Percentiles rank a stretch among this genome's conserved stretches.
phyloP scores from a whole-genome alignment of 2,113 vertebrate species.

The Ornithorhynchus anatinus region DNA sequence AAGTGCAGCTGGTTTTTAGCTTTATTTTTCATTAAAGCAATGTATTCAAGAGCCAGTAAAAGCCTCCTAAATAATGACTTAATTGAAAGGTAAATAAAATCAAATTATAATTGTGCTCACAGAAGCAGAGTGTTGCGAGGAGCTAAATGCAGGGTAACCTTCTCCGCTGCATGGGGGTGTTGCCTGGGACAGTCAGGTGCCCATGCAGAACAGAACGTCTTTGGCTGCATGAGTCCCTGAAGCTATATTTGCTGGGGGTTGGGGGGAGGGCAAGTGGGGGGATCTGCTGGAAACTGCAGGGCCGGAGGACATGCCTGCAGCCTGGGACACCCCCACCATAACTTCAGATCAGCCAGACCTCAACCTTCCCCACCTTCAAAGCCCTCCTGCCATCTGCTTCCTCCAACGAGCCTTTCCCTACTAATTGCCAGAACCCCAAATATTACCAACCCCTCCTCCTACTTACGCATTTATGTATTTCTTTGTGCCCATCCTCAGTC shows the following conservation, averaged over 20 bases:
- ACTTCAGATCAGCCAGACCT: no score
- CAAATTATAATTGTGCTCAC: slow-evolving; percentile 43
- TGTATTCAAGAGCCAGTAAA: slow-evolving; percentile 32
- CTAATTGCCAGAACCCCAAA: no score
- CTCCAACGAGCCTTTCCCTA: no score
- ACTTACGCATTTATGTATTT: no score
- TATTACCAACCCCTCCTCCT: no score
- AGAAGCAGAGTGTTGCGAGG: slow-evolving; percentile 28
- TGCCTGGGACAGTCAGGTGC: neutral
- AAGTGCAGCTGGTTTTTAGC: slow-evolving; percentile 41
- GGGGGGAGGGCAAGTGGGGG: neutral
- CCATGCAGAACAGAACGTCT: neutral
- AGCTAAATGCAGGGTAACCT: slow-evolving; percentile 12
- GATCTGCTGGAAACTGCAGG: neutral
- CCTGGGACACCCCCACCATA: no score
- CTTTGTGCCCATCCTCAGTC: no score
- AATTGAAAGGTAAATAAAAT: slow-evolving; percentile 47
- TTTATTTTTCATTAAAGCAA: slow-evolving; percentile 52
- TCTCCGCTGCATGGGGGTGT: neutral
- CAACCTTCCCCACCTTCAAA: no score
- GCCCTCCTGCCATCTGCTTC: no score
- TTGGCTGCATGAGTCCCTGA: neutral
- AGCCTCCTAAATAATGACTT: slow-evolving; percentile 42
- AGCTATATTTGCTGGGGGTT: neutral
- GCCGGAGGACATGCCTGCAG: no score